These are phyloP conservation scores for Lepus europaeus DNA, from an alignment of 2,113 vertebrate species.

Conservation along the genomic window DNA sequence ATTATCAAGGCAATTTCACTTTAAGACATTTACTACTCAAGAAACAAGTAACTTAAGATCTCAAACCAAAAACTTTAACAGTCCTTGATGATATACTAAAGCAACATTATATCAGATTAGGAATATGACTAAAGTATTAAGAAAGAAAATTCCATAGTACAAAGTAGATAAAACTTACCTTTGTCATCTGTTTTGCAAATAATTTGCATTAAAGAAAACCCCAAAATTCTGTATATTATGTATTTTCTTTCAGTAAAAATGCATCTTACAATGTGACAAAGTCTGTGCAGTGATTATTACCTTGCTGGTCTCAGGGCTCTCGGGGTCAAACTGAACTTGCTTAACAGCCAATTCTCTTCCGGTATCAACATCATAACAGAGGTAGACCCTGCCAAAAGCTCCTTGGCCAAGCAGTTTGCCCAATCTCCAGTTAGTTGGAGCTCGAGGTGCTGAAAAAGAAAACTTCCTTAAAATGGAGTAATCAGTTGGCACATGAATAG, in stretches of 20 bases:
- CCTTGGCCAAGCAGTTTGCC: constrained; percentile 98
- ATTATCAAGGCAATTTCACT: constrained; percentile 43
- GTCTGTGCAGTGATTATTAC: constrained; percentile 84
- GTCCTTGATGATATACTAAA: background rate
- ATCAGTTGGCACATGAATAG: background rate
- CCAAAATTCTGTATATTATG: background rate
- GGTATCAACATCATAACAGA: constrained; percentile 98
- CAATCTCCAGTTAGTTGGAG: constrained; percentile 98
- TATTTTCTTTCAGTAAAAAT: constrained; percentile 7
- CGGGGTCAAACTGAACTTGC: constrained; percentile 99
- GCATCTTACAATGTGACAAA: constrained; percentile 33
- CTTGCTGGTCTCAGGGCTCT: constrained; percentile 99
- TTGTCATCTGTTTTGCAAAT: constrained; percentile 46
- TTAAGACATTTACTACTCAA: constrained; percentile 41
- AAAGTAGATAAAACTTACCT: constrained; percentile 19
- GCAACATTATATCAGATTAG: background rate
- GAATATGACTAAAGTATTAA: constrained; percentile 1
- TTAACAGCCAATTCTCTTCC: constrained; percentile 98
- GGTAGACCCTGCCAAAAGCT: constrained; percentile 96
- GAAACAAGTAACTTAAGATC: background rate
- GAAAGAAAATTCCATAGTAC: constrained; percentile 17
- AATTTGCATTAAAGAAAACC: constrained; percentile 49
- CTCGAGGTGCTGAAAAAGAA: constrained; percentile 94
- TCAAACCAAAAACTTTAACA: background rate
- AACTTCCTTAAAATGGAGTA: constrained; percentile 55